phyloP scores from a whole-genome alignment of 1,140 invertebrate species.

The Ridgeia piscesae region DNA sequence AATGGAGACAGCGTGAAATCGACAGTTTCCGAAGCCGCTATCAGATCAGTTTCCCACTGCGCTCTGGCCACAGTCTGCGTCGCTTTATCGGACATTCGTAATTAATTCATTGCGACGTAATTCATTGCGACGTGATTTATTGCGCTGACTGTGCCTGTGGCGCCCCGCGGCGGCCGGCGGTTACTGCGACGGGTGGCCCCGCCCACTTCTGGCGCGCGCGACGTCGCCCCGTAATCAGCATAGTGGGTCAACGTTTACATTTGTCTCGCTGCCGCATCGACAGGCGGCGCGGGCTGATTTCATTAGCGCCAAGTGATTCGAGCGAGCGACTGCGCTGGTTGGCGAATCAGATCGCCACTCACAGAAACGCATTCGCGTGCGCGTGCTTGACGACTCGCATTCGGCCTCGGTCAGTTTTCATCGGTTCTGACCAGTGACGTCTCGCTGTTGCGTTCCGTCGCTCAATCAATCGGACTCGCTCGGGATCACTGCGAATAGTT shows the following conservation, averaged over 20 bases:
- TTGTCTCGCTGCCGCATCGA: neutral
- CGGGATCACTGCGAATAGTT: neutral
- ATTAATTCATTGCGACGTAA: constrained; percentile 6
- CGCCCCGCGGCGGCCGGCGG: too few species aligned
- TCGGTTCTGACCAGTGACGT: neutral
- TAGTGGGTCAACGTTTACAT: neutral
- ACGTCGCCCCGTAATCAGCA: neutral
- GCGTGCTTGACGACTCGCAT: neutral
- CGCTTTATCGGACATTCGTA: neutral
- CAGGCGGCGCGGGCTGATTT: neutral
- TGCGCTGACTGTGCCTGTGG: neutral
- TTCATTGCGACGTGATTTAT: neutral
- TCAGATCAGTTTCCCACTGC: neutral
- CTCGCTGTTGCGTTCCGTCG: neutral
- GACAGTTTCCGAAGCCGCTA: neutral
- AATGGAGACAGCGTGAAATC: neutral
- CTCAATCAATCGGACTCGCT: neutral
- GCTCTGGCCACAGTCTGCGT: neutral
- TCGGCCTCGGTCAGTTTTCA: neutral
- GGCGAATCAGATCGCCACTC: neutral
- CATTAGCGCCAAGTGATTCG: neutral
- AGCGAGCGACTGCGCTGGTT: neutral
- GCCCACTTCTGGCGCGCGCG: neutral
- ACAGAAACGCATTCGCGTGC: neutral
- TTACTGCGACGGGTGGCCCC: neutral